Percentiles rank a stretch among this genome's conserved stretches.
Conservation (phyloP, 2,888 invertebrate genomes). For the Tetropium fuscum region DNA sequence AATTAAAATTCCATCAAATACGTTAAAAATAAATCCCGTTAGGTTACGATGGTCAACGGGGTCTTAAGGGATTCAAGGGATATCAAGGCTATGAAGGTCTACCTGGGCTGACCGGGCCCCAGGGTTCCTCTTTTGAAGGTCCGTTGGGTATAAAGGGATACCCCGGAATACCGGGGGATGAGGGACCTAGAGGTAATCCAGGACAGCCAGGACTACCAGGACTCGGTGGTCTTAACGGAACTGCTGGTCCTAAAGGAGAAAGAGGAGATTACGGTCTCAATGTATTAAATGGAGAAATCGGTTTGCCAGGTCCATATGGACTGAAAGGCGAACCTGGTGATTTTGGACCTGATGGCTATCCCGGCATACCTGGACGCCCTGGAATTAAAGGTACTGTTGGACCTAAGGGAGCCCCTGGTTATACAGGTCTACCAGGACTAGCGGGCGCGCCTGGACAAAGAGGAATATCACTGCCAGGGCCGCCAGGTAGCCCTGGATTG, state of each 20-base stretch:
- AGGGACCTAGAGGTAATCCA: constrained; percentile 73
- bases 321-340: constrained; percentile 62
- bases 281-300: constrained; percentile 68
- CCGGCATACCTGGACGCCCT: constrained; percentile 57
- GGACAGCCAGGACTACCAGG: constrained; percentile 55
- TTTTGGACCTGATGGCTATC: constrained; percentile 62
- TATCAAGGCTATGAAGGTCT: constrained; percentile 67
- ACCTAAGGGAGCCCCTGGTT: constrained; percentile 62
- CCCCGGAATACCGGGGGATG: constrained; percentile 74
- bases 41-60: constrained; percentile 64
- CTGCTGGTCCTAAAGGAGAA: constrained; percentile 67
- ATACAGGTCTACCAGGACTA: constrained; percentile 58
- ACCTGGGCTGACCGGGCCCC: constrained; percentile 66
- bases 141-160: constrained; percentile 75
- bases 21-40: too few species aligned
- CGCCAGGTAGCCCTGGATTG: constrained; percentile 58
- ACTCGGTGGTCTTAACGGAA: constrained; percentile 49
- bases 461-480: constrained; percentile 57
- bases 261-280: constrained; percentile 70
- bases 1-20: not conserved
- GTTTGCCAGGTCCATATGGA: constrained; percentile 61
- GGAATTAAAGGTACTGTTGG: constrained; percentile 60
- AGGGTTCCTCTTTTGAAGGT: constrained; percentile 64
- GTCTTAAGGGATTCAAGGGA: constrained; percentile 72
- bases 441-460: constrained; percentile 58